A percentile compares a stretch with the other conserved stretches of the same genome.
Evolutionary conservation across 2,888 invertebrate genomes (phyloP).

Genomic region (Xylota segnis): DNA sequence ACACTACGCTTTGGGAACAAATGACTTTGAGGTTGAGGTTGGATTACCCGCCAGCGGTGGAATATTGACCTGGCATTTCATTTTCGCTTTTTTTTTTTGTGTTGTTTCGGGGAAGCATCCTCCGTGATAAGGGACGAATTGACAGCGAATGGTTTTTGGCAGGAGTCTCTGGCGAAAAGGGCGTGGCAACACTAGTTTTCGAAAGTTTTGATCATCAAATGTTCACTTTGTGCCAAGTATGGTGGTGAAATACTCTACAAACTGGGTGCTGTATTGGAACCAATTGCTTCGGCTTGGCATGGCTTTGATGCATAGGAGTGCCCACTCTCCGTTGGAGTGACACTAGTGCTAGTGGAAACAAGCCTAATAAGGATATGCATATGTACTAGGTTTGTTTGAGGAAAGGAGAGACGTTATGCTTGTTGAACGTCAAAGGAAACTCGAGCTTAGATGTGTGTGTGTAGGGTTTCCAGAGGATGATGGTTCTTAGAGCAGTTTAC

Average conservation of each 20-base stretch:
- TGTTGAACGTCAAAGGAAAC: not conserved
- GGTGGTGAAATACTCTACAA: not conserved
- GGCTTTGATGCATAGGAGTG: not conserved
- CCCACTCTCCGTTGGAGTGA: not conserved
- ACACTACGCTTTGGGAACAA: slow-evolving; percentile 57
- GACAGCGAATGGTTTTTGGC: slow-evolving; percentile 66
- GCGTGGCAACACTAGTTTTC: slow-evolving; percentile 31
- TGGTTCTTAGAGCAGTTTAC: too few relatives aligned
- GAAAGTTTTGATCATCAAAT: slow-evolving; percentile 34
- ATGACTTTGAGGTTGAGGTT: slow-evolving; percentile 51
- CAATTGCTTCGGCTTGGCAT: too few relatives aligned
- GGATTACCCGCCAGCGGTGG: not conserved
- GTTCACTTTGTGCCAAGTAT: slow-evolving; percentile 6
- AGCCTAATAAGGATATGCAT: not conserved
- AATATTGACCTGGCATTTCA: slow-evolving; percentile 34
- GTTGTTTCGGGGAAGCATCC: slow-evolving; percentile 30
- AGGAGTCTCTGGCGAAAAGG: slow-evolving; percentile 33
- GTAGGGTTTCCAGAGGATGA: too few relatives aligned
- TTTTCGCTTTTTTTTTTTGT: slow-evolving; percentile 11
- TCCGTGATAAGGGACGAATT: slow-evolving; percentile 61
- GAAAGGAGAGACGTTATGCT: not conserved
- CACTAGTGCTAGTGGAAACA: not conserved
- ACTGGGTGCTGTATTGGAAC: too few relatives aligned
- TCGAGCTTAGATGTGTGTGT: not conserved
- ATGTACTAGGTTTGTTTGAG: not conserved